phyloP scores from a whole-genome alignment of 2,797 vertebrate species.

The Ctenosaura bakeri region DNA sequence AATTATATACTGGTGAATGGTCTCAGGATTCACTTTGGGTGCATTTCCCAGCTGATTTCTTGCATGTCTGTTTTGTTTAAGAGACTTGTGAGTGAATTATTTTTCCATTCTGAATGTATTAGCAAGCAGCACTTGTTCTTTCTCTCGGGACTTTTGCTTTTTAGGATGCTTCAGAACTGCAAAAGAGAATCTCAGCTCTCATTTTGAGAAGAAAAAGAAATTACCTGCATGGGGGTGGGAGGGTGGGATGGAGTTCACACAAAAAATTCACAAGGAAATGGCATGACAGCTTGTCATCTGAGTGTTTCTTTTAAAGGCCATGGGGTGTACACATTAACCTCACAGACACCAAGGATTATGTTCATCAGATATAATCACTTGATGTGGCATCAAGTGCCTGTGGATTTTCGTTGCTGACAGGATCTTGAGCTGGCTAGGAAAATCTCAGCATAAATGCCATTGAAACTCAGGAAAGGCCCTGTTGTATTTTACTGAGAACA shows the following conservation, averaged over 20 bases:
- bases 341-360: neutral
- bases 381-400: neutral
- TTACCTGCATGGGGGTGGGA: neutral
- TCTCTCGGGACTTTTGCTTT: neutral
- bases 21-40: constrained; percentile 9
- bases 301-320: constrained; percentile 27
- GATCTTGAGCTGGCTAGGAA: neutral
- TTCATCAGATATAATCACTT: constrained; percentile 14
- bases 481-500: constrained; percentile 8
- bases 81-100: neutral
- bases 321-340: constrained; percentile 16
- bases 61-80: neutral
- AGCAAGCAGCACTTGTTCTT: neutral
- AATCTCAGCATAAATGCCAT: constrained; percentile 25
- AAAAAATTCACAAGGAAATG: neutral
- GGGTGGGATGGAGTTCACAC: too few relatives aligned
- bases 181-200: neutral
- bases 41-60: neutral
- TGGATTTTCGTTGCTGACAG: neutral
- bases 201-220: constrained; percentile 15
- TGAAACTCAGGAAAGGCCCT: constrained; percentile 20
- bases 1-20: constrained; percentile 22
- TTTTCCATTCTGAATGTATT: constrained; percentile 11
- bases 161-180: neutral
- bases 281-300: neutral